These are phyloP conservation scores for Neomicropteryx cornuta DNA, from an alignment of 1,140 invertebrate species.

Conservation along the genomic window DNA sequence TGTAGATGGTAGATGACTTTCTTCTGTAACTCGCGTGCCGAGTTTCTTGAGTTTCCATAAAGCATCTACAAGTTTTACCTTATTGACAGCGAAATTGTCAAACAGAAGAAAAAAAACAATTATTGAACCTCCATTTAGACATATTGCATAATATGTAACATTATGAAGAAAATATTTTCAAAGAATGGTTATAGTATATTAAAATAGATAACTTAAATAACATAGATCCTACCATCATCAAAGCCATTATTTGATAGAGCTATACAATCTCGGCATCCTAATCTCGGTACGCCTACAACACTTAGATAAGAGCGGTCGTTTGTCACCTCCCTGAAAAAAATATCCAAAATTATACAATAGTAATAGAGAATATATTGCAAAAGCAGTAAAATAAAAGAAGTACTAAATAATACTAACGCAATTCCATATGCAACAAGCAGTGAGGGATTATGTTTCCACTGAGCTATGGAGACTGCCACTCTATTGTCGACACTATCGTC, in stretches of 20 bases:
- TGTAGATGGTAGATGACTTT: too few species aligned
- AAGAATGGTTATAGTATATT: too few species aligned
- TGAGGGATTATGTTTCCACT: slow-evolving; percentile 44
- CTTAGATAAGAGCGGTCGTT: slow-evolving; percentile 38
- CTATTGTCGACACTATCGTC: slow-evolving; percentile 45
- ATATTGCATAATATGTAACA: too few species aligned
- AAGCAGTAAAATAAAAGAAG: slow-evolving; percentile 5
- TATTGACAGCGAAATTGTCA: too few species aligned
- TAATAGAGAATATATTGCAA: slow-evolving; percentile 6
- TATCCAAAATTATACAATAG: slow-evolving; percentile 7
- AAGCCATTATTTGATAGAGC: slow-evolving; percentile 29
- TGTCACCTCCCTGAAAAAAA: slow-evolving; percentile 31
- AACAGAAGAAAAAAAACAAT: too few species aligned
- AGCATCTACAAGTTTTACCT: too few species aligned
- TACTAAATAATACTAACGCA: slow-evolving; percentile 25
- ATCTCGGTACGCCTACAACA: slow-evolving; percentile 35
- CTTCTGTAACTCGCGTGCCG: too few species aligned
- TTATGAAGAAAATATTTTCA: too few species aligned
- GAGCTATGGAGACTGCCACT: slow-evolving; percentile 44
- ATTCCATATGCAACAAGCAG: slow-evolving; percentile 45
- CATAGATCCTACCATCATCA: slow-evolving; percentile 23
- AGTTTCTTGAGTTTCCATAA: too few species aligned
- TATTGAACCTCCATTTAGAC: too few species aligned
- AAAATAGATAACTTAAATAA: neutral
- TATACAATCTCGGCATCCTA: slow-evolving; percentile 37